phyloP scores from a whole-genome alignment of 1,140 invertebrate species.

The Zaprionus capensis region DNA sequence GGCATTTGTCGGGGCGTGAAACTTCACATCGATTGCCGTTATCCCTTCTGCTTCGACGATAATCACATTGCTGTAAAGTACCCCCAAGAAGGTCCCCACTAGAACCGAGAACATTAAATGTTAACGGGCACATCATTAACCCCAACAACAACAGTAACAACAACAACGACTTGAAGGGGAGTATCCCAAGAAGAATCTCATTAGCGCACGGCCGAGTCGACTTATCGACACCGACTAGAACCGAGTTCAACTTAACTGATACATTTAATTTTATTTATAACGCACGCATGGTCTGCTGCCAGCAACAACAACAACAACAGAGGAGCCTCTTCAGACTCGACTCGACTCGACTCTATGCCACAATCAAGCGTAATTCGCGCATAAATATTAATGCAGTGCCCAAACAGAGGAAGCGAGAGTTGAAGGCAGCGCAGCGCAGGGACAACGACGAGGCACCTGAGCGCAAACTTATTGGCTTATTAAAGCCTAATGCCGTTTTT shows the following conservation, averaged over 20 bases:
- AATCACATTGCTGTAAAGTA: slow-evolving; percentile 50
- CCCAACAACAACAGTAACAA: slow-evolving; percentile 28
- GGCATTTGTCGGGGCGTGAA: slow-evolving; percentile 27
- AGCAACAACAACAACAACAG: slow-evolving; percentile 7
- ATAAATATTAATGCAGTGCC: slow-evolving; percentile 79
- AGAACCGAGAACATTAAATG: slow-evolving; percentile 41
- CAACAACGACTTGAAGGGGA: neutral
- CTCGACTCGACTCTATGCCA: slow-evolving; percentile 29
- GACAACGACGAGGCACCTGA: slow-evolving; percentile 50
- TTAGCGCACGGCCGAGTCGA: slow-evolving; percentile 57
- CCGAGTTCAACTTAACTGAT: slow-evolving; percentile 68
- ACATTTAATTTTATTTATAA: slow-evolving; percentile 83
- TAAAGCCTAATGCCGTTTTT: slow-evolving; percentile 71
- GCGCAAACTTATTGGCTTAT: slow-evolving; percentile 82
- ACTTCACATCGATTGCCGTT: slow-evolving; percentile 3
- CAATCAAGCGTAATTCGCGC: slow-evolving; percentile 58
- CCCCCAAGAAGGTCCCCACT: neutral
- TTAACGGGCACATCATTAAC: slow-evolving; percentile 75
- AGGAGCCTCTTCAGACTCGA: neutral
- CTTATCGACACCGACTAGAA: slow-evolving; percentile 61
- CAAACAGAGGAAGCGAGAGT: neutral
- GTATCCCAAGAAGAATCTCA: slow-evolving; percentile 51
- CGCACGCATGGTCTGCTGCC: slow-evolving; percentile 64
- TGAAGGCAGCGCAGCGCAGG: slow-evolving; percentile 7
- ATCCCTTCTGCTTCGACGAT: slow-evolving; percentile 12